A percentile compares a stretch with the other conserved stretches of the same genome.
phyloP scores from a whole-genome alignment of 1,140 invertebrate genomes.

The Eupristina koningsbergeri region DNA sequence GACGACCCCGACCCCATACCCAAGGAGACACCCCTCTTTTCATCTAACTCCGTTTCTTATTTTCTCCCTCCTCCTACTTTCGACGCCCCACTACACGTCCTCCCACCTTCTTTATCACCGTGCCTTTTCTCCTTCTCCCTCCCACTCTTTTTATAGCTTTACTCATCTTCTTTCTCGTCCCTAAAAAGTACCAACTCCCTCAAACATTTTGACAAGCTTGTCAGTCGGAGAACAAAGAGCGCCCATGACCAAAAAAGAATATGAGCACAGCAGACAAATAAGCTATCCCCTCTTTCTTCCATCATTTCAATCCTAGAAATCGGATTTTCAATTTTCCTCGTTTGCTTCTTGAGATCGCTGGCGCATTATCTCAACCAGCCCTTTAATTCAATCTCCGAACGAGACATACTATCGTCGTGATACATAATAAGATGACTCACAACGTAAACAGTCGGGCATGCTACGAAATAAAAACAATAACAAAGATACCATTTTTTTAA shows the following conservation, averaged over 20 bases:
- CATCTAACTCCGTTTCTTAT: slow-evolving; percentile 1
- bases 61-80: slow-evolving; percentile 27
- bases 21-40: slow-evolving; percentile 36
- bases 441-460: not conserved
- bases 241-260: not conserved
- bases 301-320: not conserved
- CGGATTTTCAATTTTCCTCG: too few relatives aligned
- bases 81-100: not conserved
- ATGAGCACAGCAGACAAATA: not conserved
- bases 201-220: slow-evolving; percentile 21
- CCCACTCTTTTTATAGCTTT: not conserved
- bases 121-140: not conserved
- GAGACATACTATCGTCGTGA: not conserved
- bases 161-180: not conserved
- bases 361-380: not conserved
- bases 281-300: not conserved
- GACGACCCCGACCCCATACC: slow-evolving; percentile 68
- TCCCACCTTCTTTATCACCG: not conserved
- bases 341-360: too few relatives aligned
- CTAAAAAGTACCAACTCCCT: not conserved
- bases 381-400: not conserved
- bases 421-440: slow-evolving; percentile 1
- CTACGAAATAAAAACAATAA: slow-evolving; percentile 7
- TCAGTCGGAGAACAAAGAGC: slow-evolving; percentile 26
- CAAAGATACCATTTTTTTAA: not conserved